A percentile compares a stretch with the other conserved stretches of the same genome.
These are phyloP conservation scores for Palythoa grandis DNA, from an alignment of 92 coral and sea anemone genomes.

Conservation along the genomic window DNA sequence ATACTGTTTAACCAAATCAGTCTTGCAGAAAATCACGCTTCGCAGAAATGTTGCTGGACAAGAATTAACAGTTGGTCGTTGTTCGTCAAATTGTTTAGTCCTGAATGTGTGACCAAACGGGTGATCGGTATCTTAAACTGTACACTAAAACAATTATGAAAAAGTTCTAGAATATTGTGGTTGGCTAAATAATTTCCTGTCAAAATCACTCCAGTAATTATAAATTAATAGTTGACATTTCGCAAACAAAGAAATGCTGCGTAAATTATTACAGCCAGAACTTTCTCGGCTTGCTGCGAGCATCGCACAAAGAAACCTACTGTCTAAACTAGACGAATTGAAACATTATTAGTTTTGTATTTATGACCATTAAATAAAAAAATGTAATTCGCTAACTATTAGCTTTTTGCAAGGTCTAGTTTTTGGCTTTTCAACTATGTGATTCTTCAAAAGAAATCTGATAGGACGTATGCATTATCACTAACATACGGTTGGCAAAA, in stretches of 20 bases:
- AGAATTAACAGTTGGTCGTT: too few species aligned
- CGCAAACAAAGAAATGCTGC: slow-evolving; percentile 13
- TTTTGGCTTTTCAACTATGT: neutral
- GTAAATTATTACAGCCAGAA: slow-evolving; percentile 24
- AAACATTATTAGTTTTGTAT: neutral
- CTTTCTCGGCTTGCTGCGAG: slow-evolving; percentile 5
- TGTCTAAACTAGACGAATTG: neutral
- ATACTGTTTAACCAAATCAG: too few species aligned
- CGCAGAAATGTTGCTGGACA: too few species aligned
- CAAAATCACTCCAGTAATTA: slow-evolving; percentile 25
- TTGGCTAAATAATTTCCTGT: slow-evolving; percentile 35
- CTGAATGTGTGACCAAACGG: neutral
- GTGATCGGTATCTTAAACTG: neutral
- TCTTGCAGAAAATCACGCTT: too few species aligned
- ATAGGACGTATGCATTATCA: neutral
- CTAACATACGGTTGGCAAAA: neutral
- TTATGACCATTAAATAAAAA: neutral
- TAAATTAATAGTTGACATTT: slow-evolving; percentile 32
- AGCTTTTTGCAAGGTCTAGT: neutral
- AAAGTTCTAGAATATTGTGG: slow-evolving; percentile 33
- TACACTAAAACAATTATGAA: slow-evolving; percentile 1
- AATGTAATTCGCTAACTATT: neutral
- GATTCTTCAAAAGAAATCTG: neutral
- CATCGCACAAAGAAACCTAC: neutral
- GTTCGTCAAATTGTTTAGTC: neutral